phyloP scores from a whole-genome alignment of 2,888 invertebrate genomes.

The Mimachlamys varia region DNA sequence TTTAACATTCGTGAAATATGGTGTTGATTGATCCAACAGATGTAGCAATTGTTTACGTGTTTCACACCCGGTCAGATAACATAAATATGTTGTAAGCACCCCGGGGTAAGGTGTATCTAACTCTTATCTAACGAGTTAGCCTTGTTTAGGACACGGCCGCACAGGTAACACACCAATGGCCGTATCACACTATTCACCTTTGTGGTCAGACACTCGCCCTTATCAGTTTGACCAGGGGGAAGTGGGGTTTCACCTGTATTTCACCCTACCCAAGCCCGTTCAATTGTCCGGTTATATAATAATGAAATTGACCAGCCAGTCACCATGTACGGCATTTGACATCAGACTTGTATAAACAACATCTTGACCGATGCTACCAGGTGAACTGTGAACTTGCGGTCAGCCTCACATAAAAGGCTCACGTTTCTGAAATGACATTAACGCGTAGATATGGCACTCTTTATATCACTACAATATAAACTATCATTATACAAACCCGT shows the following conservation, averaged over 20 bases:
- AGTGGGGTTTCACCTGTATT: constrained; percentile 29
- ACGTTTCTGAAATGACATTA: background rate
- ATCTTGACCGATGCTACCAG: constrained; percentile 34
- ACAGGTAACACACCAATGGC: constrained; percentile 3
- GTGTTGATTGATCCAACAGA: background rate
- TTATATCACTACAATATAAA: too few relatives aligned
- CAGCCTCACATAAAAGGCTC: constrained; percentile 17
- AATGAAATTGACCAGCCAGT: constrained; percentile 33
- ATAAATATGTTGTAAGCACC: background rate
- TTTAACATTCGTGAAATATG: too few relatives aligned
- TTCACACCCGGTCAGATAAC: constrained; percentile 8
- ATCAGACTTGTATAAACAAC: constrained; percentile 36
- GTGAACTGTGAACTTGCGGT: constrained; percentile 30
- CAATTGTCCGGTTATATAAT: constrained; percentile 31
- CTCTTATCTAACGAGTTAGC: constrained; percentile 14
- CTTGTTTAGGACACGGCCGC: constrained; percentile 9
- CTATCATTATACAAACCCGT: background rate
- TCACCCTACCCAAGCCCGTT: background rate
- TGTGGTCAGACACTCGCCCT: constrained; percentile 1
- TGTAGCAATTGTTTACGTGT: background rate
- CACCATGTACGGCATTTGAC: constrained; percentile 36
- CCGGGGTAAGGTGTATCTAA: constrained; percentile 29
- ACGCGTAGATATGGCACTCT: background rate
- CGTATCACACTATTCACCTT: constrained; percentile 9
- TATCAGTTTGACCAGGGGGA: constrained; percentile 34